These are phyloP conservation scores for Lepilemur septentrionalis DNA, from an alignment of 2,797 vertebrate species.

Conservation along the genomic window DNA sequence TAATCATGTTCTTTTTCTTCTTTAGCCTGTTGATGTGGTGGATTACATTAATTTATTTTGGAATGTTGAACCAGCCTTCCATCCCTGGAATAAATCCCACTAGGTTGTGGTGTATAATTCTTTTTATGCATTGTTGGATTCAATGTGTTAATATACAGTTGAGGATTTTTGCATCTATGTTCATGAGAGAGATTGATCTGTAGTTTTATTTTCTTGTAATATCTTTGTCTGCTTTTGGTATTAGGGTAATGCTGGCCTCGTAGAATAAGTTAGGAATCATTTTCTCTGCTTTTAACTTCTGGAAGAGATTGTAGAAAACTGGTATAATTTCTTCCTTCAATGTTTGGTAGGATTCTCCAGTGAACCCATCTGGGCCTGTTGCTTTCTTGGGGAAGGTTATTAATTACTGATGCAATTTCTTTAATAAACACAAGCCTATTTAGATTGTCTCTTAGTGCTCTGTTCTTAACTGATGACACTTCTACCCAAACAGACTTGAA, in stretches of 20 bases:
- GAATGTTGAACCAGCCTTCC: not conserved
- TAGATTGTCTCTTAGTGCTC: not conserved
- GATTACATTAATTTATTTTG: not conserved
- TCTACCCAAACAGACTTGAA: not conserved
- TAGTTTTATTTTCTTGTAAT: not conserved
- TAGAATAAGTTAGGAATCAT: not conserved
- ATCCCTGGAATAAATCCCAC: not conserved
- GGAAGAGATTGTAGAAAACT: not conserved
- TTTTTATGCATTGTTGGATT: not conserved
- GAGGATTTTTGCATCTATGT: not conserved
- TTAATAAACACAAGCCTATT: not conserved
- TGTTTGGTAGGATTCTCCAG: not conserved
- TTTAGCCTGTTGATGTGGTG: not conserved
- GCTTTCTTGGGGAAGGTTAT: not conserved
- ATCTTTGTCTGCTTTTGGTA: not conserved
- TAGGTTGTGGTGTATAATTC: not conserved
- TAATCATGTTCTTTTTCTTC: not conserved
- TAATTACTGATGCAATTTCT: not conserved
- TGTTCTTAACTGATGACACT: not conserved
- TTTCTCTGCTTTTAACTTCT: not conserved
- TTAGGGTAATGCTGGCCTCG: not conserved
- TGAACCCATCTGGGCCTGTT: not conserved
- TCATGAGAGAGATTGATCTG: not conserved
- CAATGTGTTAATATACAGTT: not conserved
- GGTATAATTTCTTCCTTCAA: not conserved